These are phyloP conservation scores for Coryphaenoides rupestris DNA, from an alignment of 2,113 vertebrate species.

Conservation along the genomic window DNA sequence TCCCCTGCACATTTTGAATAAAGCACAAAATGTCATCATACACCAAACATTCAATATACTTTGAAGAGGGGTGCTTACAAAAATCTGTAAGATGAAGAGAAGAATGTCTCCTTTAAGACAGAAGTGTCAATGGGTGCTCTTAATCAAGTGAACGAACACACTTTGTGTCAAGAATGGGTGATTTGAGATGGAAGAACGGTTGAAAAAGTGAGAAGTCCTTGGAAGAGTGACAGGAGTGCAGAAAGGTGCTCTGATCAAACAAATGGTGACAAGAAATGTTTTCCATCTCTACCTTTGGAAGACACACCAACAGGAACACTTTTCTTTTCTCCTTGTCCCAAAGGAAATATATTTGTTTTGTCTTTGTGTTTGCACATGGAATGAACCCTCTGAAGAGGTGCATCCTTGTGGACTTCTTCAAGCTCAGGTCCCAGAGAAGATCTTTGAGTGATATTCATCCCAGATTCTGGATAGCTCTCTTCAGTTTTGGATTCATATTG, in stretches of 20 bases:
- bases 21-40: neutral
- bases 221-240: neutral
- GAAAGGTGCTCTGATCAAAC: constrained; percentile 40
- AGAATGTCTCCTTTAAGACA: constrained; percentile 18
- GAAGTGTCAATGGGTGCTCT: neutral
- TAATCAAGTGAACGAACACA: neutral
- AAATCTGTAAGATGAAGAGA: constrained; percentile 14
- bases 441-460: neutral
- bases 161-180: constrained; percentile 48
- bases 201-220: constrained; percentile 17
- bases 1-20: neutral
- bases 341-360: constrained; percentile 2
- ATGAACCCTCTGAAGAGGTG: constrained; percentile 9
- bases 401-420: neutral
- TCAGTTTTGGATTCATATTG: constrained; percentile 2
- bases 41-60: neutral
- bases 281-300: constrained; percentile 49
- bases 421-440: constrained; percentile 6
- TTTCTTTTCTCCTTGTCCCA: constrained; percentile 28
- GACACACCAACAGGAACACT: constrained; percentile 18
- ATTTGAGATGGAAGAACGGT: constrained; percentile 35
- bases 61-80: constrained; percentile 15
- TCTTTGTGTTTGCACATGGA: neutral
- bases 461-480: neutral
- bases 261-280: constrained; percentile 36